These are phyloP conservation scores for Ectemnius lituratus DNA, from an alignment of 2,888 invertebrate species.

Conservation along the genomic window DNA sequence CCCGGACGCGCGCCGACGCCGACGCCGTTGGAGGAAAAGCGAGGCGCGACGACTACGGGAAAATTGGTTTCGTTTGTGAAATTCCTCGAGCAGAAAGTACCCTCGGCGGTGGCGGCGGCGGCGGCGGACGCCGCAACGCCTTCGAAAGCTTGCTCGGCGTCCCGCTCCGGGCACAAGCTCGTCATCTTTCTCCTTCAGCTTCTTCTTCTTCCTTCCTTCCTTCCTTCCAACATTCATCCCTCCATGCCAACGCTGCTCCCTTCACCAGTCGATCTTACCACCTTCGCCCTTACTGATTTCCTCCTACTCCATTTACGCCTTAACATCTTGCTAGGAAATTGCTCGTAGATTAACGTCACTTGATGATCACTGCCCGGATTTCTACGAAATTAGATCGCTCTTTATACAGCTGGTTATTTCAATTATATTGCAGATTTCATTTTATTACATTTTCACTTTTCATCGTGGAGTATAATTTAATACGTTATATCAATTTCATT, in stretches of 20 bases:
- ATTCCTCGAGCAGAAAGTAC: conserved; percentile 55
- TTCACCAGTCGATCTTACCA: too few species aligned
- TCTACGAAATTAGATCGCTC: neutral
- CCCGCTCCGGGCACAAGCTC: conserved; percentile 10
- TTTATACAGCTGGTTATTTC: too few species aligned
- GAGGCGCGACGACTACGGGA: conserved; percentile 42
- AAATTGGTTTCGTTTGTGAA: conserved; percentile 65
- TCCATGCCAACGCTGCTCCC: too few species aligned
- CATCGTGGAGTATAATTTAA: too few species aligned
- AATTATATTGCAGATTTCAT: too few species aligned
- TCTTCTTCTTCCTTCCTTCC: too few species aligned
- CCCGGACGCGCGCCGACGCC: conserved; percentile 1
- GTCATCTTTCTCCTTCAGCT: conserved; percentile 12
- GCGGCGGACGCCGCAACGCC: neutral
- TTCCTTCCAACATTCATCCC: too few species aligned
- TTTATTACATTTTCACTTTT: too few species aligned
- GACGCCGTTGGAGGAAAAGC: neutral
- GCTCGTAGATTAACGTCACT: too few species aligned
- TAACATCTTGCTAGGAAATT: neutral
- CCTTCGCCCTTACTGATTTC: too few species aligned
- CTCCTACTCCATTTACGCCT: neutral
- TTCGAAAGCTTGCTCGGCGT: neutral
- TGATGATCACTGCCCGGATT: too few species aligned
- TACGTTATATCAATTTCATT: too few species aligned
- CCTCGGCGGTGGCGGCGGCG: conserved; percentile 3